Evolutionary conservation across 2,797 vertebrate species (phyloP).

Genomic region (Macrochelys suwanniensis): DNA sequence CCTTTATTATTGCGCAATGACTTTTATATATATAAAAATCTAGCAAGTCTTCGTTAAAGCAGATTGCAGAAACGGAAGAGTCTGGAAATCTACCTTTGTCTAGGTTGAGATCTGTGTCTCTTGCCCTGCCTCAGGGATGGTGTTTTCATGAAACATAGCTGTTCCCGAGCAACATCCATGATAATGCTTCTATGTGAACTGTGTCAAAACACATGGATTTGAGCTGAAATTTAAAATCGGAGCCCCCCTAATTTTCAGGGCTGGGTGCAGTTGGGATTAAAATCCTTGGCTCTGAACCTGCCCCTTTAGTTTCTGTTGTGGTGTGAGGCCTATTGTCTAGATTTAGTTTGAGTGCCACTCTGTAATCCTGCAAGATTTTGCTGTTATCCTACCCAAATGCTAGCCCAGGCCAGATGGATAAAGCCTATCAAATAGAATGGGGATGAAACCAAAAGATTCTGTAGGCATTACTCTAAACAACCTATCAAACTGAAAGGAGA

Average conservation of each 20-base stretch:
- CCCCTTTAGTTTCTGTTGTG: not conserved
- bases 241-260: not conserved
- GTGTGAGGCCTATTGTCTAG: rapidly evolving
- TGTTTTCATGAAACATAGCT: not conserved
- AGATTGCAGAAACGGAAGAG: conserved; percentile 4
- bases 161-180: not conserved
- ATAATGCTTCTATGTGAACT: rapidly evolving
- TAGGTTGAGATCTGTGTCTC: not conserved
- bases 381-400: not conserved
- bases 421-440: not conserved
- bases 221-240: not conserved
- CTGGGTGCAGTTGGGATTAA: rapidly evolving
- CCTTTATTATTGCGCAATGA: not conserved
- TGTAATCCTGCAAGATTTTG: not conserved
- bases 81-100: conserved; percentile 1
- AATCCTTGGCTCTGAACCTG: not conserved
- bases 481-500: not conserved
- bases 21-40: not conserved
- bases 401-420: not conserved
- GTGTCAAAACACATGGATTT: rapidly evolving
- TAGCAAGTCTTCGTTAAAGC: rapidly evolving
- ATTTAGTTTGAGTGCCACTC: not conserved
- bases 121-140: rapidly evolving
- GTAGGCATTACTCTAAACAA: not conserved
- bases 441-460: not conserved